Conservation (phyloP, 2,888 invertebrate genomes). For the Periphyllus acericola region DNA sequence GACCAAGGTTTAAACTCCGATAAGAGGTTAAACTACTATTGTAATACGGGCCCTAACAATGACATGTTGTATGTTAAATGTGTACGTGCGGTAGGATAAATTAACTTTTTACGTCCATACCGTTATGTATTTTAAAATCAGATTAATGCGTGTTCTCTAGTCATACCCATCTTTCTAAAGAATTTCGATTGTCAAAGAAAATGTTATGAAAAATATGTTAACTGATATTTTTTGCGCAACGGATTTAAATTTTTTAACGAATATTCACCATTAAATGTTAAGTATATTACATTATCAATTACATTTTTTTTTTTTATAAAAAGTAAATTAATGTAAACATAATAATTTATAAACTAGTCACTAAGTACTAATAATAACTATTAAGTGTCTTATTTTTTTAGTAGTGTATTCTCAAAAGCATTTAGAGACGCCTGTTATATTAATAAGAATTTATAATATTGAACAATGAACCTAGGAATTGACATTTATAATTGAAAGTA, state of each 20-base stretch:
- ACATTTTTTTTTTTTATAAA: not conserved
- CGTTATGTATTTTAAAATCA: not conserved
- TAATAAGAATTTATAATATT: not conserved
- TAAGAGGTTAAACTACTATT: too few species aligned
- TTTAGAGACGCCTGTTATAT: not conserved
- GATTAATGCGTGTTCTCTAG: not conserved
- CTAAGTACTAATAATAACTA: too few species aligned
- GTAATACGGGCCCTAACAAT: conserved; percentile 2
- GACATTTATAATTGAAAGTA: not conserved
- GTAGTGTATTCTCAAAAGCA: too few species aligned
- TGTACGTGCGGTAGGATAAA: not conserved
- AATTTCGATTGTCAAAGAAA: too few species aligned
- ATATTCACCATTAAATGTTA: not conserved
- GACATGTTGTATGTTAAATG: not conserved
- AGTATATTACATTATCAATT: not conserved
- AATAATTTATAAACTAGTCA: not conserved
- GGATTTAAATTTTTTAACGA: too few species aligned
- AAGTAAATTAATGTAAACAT: not conserved
- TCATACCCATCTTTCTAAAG: not conserved
- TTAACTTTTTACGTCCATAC: not conserved
- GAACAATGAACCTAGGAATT: conserved; percentile 31
- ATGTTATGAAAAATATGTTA: too few species aligned
- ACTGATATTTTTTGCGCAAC: not conserved
- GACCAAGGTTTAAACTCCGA: too few species aligned
- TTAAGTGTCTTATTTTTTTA: too few species aligned